A percentile compares a stretch with the other conserved stretches of the same genome.
phyloP scores from a whole-genome alignment of 2,113 vertebrate genomes.

The Pteruthius melanotis region DNA sequence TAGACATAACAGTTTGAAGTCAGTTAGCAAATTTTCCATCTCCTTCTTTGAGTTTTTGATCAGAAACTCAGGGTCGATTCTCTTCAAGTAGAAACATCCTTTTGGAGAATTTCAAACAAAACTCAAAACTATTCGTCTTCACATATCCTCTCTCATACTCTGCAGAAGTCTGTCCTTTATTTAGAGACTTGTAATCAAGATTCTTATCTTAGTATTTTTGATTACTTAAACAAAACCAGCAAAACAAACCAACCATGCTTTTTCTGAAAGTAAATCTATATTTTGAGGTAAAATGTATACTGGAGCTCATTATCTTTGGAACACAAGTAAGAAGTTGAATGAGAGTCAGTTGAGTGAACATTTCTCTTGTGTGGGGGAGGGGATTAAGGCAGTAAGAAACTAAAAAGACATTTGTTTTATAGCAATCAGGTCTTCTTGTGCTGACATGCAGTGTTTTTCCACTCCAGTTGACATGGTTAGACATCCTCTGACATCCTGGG shows the following conservation, averaged over 20 bases:
- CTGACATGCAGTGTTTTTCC: conserved; percentile 57
- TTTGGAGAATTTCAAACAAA: not conserved
- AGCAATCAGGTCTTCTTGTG: conserved; percentile 5
- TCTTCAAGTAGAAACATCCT: not conserved
- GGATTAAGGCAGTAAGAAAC: not conserved
- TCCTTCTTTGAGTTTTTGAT: not conserved
- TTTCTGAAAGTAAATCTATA: not conserved
- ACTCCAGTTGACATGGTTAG: conserved; percentile 30
- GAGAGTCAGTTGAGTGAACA: not conserved
- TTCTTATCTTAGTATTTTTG: not conserved
- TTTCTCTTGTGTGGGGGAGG: not conserved
- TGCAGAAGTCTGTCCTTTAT: not conserved
- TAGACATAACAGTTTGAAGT: not conserved
- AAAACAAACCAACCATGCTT: not conserved
- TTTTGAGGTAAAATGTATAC: not conserved
- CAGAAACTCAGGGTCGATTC: not conserved
- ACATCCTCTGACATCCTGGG: not conserved
- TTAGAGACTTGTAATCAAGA: not conserved
- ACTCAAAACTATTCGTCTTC: not conserved
- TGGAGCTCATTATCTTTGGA: not conserved
- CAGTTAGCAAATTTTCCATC: not conserved
- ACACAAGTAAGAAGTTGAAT: not conserved
- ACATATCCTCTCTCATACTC: not conserved
- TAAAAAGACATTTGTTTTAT: conserved; percentile 2
- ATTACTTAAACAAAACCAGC: not conserved